Percentiles rank a stretch among this genome's conserved stretches.
Conservation (phyloP, 2,888 invertebrate species). For the Pogonocherus hispidulus region DNA sequence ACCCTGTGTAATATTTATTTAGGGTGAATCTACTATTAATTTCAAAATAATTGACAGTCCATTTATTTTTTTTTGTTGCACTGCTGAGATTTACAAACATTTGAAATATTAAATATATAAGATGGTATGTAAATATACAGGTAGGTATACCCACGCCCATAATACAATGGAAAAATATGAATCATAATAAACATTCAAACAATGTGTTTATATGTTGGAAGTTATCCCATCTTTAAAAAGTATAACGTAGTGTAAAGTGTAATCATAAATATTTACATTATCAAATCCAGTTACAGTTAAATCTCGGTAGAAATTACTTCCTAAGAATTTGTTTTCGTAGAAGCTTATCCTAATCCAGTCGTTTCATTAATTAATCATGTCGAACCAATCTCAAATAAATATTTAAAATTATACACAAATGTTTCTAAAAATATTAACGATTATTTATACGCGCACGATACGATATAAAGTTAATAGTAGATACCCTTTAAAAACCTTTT, state of each 20-base stretch:
- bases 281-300: background rate
- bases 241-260: background rate
- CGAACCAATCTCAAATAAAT: background rate
- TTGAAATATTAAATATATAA: background rate
- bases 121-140: background rate
- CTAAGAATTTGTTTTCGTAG: background rate
- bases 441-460: too few relatives aligned
- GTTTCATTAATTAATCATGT: background rate
- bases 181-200: background rate
- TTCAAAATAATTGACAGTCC: too few relatives aligned
- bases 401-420: too few relatives aligned
- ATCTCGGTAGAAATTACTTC: background rate
- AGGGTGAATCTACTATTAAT: too few relatives aligned
- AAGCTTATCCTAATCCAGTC: background rate
- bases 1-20: too few relatives aligned
- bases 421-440: too few relatives aligned
- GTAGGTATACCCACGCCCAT: background rate
- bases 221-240: slow-evolving; percentile 5
- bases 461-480: too few relatives aligned
- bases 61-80: too few relatives aligned
- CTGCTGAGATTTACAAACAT: too few relatives aligned
- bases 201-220: slow-evolving; percentile 8
- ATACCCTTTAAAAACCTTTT: too few relatives aligned
- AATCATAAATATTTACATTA: background rate
- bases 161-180: slow-evolving; percentile 7